These are phyloP conservation scores for Arvicanthis niloticus DNA, from an alignment of 2,113 vertebrate genomes.

Conservation along the genomic window DNA sequence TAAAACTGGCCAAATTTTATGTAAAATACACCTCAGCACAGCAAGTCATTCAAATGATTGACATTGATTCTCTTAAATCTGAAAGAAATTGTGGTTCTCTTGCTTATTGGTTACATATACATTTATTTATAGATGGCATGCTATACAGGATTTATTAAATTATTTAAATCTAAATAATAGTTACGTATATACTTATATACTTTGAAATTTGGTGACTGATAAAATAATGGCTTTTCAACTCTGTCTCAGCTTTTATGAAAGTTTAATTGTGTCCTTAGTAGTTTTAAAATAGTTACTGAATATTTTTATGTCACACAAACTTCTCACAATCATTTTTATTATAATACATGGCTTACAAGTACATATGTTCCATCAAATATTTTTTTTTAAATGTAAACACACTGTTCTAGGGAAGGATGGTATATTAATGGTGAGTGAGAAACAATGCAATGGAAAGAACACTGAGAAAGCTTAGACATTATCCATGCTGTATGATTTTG, in stretches of 20 bases:
- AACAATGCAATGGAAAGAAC: background rate
- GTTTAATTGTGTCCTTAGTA: background rate
- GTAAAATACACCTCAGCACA: background rate
- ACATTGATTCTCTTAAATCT: background rate
- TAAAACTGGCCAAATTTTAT: background rate
- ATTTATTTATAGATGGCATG: background rate
- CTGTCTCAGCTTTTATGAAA: constrained; percentile 16
- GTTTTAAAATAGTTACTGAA: background rate
- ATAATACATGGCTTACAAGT: background rate
- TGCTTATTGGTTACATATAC: background rate
- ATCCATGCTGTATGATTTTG: background rate
- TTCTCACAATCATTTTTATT: constrained; percentile 28
- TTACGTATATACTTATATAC: background rate
- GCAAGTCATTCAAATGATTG: constrained; percentile 3
- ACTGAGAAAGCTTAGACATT: constrained; percentile 2
- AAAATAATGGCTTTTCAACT: background rate
- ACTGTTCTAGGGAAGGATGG: background rate
- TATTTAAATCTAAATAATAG: background rate
- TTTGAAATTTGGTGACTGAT: background rate
- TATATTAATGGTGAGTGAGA: background rate
- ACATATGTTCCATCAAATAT: background rate
- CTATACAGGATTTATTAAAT: background rate
- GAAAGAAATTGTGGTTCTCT: background rate
- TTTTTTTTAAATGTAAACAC: background rate
- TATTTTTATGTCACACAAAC: background rate